Base-by-base conservation (phyloP, 2,113 vertebrate genomes). In the Symphodus melops region DNA sequence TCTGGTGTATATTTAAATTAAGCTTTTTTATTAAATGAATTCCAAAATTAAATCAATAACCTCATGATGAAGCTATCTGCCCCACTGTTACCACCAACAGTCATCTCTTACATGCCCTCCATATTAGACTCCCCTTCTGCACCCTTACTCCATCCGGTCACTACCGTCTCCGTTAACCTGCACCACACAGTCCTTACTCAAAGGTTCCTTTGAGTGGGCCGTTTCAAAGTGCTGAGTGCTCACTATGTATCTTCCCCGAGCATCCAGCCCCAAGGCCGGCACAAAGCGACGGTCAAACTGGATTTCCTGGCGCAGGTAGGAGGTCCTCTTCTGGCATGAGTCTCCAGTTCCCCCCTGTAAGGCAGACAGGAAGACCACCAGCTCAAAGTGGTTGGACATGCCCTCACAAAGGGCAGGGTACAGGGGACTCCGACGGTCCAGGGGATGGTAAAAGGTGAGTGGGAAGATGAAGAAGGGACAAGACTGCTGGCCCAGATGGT, bases 401-500 rank as follows among this genome's bases (percentile, higher is more conserved):
- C 96, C 95, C 49, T 95, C 92, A 49, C 94, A 95, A 37, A 99
- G 93, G 48, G 95, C 89, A 10, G 93, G 84, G 74, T 94, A 95
- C 58, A 99, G 91, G 0, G 97, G 97, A 82, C 98, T 99, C 2
- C 92, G 91, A 42, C 94, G 92, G 68, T 93, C 95, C 58, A 99
- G 91, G 1, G 91, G 89, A 48, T 99, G 97, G 66, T 91, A 93
- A 87, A 98, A 99, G 28, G 96, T 98, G 53, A 99, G 92, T 3
- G 98, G 98, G 62, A 98, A 99, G 71, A 95, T 92, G 70, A 99
- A 99, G 70, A 98, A 96, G 0, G 98, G 97, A 36, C 96, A 99
- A 67, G 96, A 93, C 0, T 94, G 90, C 0, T 81, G 93, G 51
- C 93, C 95, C 63, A 98, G 16, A 13, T 91, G 92, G 44, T 98